These are phyloP conservation scores for Dipodomys merriami DNA, from an alignment of 2,113 vertebrate genomes.

Conservation along the genomic window DNA sequence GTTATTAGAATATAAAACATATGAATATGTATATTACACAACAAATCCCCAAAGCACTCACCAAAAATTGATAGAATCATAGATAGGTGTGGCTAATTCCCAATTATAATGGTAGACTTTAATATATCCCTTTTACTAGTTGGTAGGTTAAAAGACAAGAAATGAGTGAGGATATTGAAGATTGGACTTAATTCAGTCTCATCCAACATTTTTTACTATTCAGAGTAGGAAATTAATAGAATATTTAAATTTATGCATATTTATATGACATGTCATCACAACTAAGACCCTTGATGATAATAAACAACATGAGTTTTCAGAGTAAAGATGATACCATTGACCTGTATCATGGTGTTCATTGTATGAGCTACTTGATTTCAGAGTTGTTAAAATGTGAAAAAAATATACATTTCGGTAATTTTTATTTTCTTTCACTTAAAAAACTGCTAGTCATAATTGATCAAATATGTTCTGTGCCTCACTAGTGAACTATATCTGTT, in stretches of 20 bases:
- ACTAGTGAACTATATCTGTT: background rate
- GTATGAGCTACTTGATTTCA: background rate
- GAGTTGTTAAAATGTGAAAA: background rate
- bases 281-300: background rate
- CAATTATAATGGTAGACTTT: background rate
- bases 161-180: background rate
- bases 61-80: background rate
- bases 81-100: background rate
- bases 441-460: background rate
- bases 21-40: background rate
- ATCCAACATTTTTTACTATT: constrained; percentile 23
- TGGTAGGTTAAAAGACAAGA: constrained; percentile 29
- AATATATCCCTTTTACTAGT: background rate
- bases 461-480: background rate
- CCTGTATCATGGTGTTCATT: background rate
- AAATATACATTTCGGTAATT: background rate
- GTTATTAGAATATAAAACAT: background rate
- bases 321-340: background rate
- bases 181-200: constrained; percentile 1
- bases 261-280: background rate
- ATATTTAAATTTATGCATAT: background rate
- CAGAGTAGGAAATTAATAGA: background rate
- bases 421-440: background rate
- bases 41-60: background rate
- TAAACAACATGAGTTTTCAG: background rate